A percentile compares a stretch with the other conserved stretches of the same genome.
Evolutionary conservation across 1,140 invertebrate genomes (phyloP).

Genomic region (Lutraria rhynchaena): DNA sequence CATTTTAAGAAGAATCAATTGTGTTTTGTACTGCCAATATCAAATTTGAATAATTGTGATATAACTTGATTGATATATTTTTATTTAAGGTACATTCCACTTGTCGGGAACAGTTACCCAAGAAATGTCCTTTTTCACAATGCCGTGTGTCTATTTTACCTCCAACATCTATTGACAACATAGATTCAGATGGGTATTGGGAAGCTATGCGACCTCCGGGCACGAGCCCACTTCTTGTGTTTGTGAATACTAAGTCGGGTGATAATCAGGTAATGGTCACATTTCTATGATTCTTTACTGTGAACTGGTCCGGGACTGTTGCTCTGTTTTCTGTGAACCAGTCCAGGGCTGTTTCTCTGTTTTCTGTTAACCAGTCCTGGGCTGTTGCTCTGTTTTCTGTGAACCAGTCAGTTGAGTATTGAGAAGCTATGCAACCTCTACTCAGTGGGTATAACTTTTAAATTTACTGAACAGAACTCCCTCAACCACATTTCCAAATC

Average conservation of each 20-base stretch:
- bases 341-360: too few relatives aligned
- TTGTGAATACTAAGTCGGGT: slow-evolving; percentile 98
- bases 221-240: slow-evolving; percentile 95
- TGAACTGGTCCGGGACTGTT: neutral
- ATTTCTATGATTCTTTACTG: too few relatives aligned
- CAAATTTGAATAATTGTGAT: neutral
- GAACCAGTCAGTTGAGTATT: too few relatives aligned
- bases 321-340: too few relatives aligned
- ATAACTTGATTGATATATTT: neutral
- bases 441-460: too few relatives aligned
- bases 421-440: too few relatives aligned
- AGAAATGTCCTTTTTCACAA: slow-evolving; percentile 91
- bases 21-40: too few relatives aligned
- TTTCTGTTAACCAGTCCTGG: too few relatives aligned
- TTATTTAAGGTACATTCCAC: slow-evolving; percentile 89
- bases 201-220: slow-evolving; percentile 91
- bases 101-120: slow-evolving; percentile 86
- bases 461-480: too few relatives aligned
- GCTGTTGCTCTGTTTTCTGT: too few relatives aligned
- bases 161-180: slow-evolving; percentile 94
- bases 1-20: too few relatives aligned
- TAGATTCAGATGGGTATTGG: slow-evolving; percentile 91
- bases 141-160: slow-evolving; percentile 95
- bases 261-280: slow-evolving; percentile 93
- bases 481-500: too few relatives aligned